These are phyloP conservation scores for Temnothorax longispinosus DNA, from an alignment of 1,140 invertebrate species.

Conservation along the genomic window DNA sequence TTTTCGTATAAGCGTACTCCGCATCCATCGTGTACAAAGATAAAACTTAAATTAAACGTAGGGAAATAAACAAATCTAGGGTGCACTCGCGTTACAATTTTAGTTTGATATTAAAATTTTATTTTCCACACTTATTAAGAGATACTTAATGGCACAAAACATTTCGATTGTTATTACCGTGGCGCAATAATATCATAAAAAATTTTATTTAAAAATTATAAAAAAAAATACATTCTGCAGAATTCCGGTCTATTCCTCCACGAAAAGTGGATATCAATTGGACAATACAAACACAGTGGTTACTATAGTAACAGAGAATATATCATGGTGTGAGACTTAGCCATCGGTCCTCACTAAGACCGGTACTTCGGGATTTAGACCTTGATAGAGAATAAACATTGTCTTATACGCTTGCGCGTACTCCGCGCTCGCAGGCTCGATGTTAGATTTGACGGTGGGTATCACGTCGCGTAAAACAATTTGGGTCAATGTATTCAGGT, in stretches of 20 bases:
- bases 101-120: conserved; percentile 18
- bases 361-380: conserved; percentile 77
- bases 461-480: conserved; percentile 72
- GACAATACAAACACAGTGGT: background rate
- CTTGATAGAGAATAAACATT: conserved; percentile 75
- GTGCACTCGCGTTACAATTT: background rate
- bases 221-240: conserved; percentile 12
- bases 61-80: background rate
- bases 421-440: conserved; percentile 67
- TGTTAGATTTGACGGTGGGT: conserved; percentile 64
- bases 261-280: background rate
- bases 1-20: conserved; percentile 89
- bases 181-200: background rate
- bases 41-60: conserved; percentile 12
- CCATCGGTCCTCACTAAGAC: conserved; percentile 73
- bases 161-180: background rate
- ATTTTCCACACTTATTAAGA: background rate
- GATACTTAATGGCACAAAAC: background rate
- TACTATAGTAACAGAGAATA: conserved; percentile 63
- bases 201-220: background rate
- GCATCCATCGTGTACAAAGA: conserved; percentile 85
- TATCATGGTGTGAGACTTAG: conserved; percentile 40
- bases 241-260: background rate
- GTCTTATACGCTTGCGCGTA: conserved; percentile 78
- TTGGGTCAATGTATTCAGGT: conserved; percentile 74